phyloP scores from a whole-genome alignment of 2,113 vertebrate genomes.

The Pampusana beccarii region DNA sequence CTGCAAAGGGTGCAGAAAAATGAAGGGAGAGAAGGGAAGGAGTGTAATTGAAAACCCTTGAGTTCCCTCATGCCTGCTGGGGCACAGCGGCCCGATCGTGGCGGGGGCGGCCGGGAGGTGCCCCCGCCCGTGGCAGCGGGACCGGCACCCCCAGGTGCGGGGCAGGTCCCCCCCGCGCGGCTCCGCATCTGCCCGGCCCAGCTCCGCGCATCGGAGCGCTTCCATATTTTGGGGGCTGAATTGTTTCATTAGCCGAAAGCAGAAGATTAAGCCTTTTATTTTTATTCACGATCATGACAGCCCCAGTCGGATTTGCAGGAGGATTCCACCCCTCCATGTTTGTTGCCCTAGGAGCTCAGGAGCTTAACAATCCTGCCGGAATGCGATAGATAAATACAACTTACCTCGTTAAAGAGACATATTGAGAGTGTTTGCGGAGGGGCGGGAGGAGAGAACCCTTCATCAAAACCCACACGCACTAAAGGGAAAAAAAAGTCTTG shows the following conservation, averaged over 20 bases:
- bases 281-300: slow-evolving; percentile 27
- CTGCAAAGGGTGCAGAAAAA: slow-evolving; percentile 66
- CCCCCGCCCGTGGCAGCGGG: background rate
- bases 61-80: slow-evolving; percentile 6
- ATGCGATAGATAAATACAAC: slow-evolving; percentile 29
- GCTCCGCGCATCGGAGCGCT: background rate
- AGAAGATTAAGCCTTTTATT: slow-evolving; percentile 26
- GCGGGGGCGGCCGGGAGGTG: background rate
- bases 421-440: background rate
- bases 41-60: slow-evolving; percentile 56
- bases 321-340: background rate
- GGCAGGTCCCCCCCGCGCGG: background rate
- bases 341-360: slow-evolving; percentile 51
- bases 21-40: slow-evolving; percentile 59
- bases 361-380: slow-evolving; percentile 31
- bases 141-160: background rate
- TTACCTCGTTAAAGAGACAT: background rate
- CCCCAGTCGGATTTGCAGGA: slow-evolving; percentile 28
- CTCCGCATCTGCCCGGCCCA: background rate
- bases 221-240: background rate
- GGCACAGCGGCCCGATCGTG: background rate
- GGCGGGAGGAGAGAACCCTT: background rate
- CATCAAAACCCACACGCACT: background rate
- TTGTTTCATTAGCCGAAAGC: slow-evolving; percentile 3
- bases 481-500: background rate